Evolutionary conservation across 2,797 vertebrate species (phyloP), one percentile per base, ranked within the genome.

Genomic region (Champsocephalus esox): DNA sequence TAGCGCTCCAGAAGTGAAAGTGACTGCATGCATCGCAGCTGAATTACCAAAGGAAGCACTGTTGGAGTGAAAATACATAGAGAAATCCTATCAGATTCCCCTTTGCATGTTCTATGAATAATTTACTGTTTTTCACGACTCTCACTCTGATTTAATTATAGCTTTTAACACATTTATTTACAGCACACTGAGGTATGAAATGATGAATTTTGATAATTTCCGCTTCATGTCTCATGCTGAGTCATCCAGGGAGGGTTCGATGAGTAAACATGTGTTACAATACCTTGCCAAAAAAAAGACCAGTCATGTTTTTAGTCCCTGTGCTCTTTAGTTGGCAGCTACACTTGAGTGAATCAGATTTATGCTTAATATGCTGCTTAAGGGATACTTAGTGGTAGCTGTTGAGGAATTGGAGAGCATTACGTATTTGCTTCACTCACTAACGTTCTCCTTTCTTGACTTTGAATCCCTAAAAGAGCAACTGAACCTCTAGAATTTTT

Each of bases 1-100:
- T 71, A 67, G 68, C 28, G 8, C 34, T 57, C 60, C 61, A 67
- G 69, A 73, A 81, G 69, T 49, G 66, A 75, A 70, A 77, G 78
- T 75, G 84, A 82, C 34, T 66, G 65, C 34, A 41, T 64, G 65
- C 63, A 51, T 75, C 12, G 6, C 43, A 24, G 60, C 74, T 81
- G 71, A 82, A 68, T 84, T 24, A 69, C 52, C 17, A n/a, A 13
- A 50, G 61, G 61, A 62, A 24, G 28, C 49, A 11, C 54, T 12
- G 62, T 64, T 57, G 50, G 44, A 46, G 66, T 7, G 34, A 58
- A 58, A 55, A 44, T 1, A 58, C 13, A 54, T 58, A 52, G 41
- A 50, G 34, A 75, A 60, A 78, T 74, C 55, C 34, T 38, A 54
- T 75, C 59, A 12, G 9, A 51, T 56, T 72, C 60, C 65, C 55